Percentiles rank a stretch among this genome's conserved stretches.
These are phyloP conservation scores for Taenioides sp. DNA, from an alignment of 2,797 vertebrate genomes.

Conservation along the genomic window DNA sequence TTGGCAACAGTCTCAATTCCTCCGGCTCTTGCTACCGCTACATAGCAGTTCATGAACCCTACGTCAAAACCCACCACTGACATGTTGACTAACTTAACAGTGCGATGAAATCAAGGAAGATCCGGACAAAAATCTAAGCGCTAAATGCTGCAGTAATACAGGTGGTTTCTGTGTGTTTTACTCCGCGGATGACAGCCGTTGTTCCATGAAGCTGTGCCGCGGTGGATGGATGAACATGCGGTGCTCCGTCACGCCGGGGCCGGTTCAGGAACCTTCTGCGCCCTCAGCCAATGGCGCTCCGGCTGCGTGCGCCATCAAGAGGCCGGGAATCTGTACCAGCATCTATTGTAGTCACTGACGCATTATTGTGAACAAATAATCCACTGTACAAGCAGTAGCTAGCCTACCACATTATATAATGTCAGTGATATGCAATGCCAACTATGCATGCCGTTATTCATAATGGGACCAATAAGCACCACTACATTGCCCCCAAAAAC, in stretches of 20 bases:
- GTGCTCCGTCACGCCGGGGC: conserved; percentile 50
- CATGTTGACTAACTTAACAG: conserved; percentile 66
- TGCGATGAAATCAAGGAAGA: conserved; percentile 21
- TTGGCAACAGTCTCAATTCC: conserved; percentile 94
- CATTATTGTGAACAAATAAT: too few species aligned
- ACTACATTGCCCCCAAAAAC: too few species aligned
- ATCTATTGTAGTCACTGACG: too few species aligned
- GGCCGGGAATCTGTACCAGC: conserved; percentile 3
- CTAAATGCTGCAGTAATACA: conserved; percentile 22
- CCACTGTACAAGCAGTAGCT: too few species aligned
- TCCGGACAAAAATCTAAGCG: conserved; percentile 13
- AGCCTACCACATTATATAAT: too few species aligned
- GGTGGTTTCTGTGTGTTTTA: conserved; percentile 27
- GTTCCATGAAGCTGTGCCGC: conserved; percentile 67
- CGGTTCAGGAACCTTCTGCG: conserved; percentile 65
- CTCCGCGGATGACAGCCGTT: conserved; percentile 55
- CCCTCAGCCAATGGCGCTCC: conserved; percentile 41
- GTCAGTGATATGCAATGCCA: background rate
- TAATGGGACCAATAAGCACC: too few species aligned
- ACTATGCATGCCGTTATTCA: too few species aligned
- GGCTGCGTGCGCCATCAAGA: conserved; percentile 19
- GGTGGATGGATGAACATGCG: conserved; percentile 60
- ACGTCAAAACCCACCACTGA: conserved; percentile 94
- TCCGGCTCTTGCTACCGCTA: conserved; percentile 94
- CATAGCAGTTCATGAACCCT: conserved; percentile 94